Conservation (phyloP, 1,140 invertebrate species). For the Caenorhabditis inopinata region DNA sequence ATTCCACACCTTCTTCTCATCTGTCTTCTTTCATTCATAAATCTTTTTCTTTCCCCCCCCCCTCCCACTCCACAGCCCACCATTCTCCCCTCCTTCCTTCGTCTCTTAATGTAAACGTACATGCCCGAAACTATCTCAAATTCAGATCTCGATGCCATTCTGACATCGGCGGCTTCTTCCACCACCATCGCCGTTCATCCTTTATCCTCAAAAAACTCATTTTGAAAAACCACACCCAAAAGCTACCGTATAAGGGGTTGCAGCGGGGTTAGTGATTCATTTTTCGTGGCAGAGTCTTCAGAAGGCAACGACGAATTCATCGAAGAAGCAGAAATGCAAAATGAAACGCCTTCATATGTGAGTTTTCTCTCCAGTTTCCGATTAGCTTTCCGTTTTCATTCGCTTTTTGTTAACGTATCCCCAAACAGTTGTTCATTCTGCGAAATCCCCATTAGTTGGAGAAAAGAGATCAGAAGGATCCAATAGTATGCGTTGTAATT, state of each 20-base stretch:
- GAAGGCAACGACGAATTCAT: background rate
- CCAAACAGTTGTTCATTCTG: background rate
- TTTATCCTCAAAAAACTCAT: background rate
- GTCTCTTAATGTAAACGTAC: background rate
- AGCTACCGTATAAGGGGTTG: background rate
- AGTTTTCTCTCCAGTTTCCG: background rate
- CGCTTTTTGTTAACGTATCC: too few species aligned
- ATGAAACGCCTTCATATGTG: constrained; percentile 26
- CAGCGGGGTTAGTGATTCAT: background rate
- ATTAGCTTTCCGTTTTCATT: too few species aligned
- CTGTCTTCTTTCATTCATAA: background rate
- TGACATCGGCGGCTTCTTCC: constrained; percentile 18
- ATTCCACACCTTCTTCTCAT: constrained; percentile 2
- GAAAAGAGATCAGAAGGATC: background rate
- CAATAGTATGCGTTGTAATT: background rate
- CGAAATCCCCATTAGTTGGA: constrained; percentile 17
- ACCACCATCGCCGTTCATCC: background rate
- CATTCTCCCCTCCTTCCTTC: background rate
- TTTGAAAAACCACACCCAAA: constrained; percentile 1
- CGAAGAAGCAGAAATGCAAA: background rate
- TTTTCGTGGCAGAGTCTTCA: background rate
- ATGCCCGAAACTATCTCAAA: constrained; percentile 31
- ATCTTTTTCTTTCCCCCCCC: background rate
- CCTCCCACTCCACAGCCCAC: too few species aligned
- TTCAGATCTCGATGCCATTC: constrained; percentile 32